phyloP scores from a whole-genome alignment of 2,797 vertebrate genomes.

The Rhadinocentrus ornatus region DNA sequence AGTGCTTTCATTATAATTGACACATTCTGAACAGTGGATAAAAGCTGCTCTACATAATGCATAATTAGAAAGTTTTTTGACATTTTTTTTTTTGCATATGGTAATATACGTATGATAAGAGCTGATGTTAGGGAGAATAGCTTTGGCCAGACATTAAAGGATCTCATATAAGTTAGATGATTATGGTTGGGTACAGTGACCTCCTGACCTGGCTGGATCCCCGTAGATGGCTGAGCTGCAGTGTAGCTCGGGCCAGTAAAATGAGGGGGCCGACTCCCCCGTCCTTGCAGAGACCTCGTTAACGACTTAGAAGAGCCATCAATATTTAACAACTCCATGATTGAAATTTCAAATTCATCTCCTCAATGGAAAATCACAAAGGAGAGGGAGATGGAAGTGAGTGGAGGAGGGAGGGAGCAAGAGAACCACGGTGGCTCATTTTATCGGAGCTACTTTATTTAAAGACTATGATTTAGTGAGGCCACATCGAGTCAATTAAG shows the following conservation, averaged over 20 bases:
- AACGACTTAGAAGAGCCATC: constrained; percentile 79
- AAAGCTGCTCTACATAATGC: constrained; percentile 78
- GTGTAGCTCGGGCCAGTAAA: constrained; percentile 44
- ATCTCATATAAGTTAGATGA: constrained; percentile 80
- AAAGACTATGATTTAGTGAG: constrained; percentile 75
- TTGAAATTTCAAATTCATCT: constrained; percentile 84
- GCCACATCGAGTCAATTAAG: constrained; percentile 78
- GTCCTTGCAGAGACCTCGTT: constrained; percentile 78
- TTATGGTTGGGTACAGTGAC: constrained; percentile 79
- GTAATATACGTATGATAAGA: constrained; percentile 71
- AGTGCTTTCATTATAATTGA: constrained; percentile 80
- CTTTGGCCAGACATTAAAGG: constrained; percentile 76
- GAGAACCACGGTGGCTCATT: constrained; percentile 44
- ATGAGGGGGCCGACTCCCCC: constrained; percentile 48
- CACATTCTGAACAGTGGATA: constrained; percentile 77
- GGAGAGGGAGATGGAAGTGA: constrained; percentile 57
- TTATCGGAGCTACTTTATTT: constrained; percentile 73
- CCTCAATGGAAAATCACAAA: constrained; percentile 80
- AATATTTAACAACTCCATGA: constrained; percentile 84
- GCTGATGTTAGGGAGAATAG: constrained; percentile 71
- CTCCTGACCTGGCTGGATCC: constrained; percentile 80
- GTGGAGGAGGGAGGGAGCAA: constrained; percentile 9
- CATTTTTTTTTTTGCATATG: constrained; percentile 60
- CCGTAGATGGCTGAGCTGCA: constrained; percentile 60
- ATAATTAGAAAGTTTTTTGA: constrained; percentile 80